These are phyloP conservation scores for Morbakka virulenta DNA, from an alignment of 30 jellyfish, hydroid and myxozoan genomes.

Conservation along the genomic window DNA sequence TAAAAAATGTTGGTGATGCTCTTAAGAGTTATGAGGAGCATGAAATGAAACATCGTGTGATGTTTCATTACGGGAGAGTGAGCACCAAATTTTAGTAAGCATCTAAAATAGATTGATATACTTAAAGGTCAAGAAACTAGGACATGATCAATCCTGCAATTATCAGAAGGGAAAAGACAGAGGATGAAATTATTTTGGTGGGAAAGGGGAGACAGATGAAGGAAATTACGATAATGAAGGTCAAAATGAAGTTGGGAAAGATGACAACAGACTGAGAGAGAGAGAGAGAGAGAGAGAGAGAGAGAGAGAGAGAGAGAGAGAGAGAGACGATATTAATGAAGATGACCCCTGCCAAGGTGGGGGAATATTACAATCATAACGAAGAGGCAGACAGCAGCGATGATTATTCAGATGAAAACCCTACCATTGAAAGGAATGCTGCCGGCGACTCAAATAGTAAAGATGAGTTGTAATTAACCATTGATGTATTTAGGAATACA, in stretches of 20 bases:
- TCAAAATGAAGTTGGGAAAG: background rate
- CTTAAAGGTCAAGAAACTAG: too few relatives aligned
- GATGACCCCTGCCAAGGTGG: too few relatives aligned
- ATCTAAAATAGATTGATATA: slow-evolving; percentile 34
- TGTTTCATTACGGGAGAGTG: too few relatives aligned
- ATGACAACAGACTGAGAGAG: background rate
- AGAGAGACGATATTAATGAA: slow-evolving; percentile 3
- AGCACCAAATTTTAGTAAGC: slow-evolving; percentile 22
- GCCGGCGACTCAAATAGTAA: too few relatives aligned
- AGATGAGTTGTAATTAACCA: too few relatives aligned
- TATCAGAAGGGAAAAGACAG: slow-evolving; percentile 9
- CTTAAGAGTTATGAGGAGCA: slow-evolving; percentile 28
- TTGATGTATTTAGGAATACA: too few relatives aligned
- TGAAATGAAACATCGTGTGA: slow-evolving; percentile 50
- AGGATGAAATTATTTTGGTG: background rate
- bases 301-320: background rate
- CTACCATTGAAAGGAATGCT: too few relatives aligned
- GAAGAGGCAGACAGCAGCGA: too few relatives aligned
- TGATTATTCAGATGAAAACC: too few relatives aligned
- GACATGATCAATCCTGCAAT: too few relatives aligned
- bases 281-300: background rate
- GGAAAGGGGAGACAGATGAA: slow-evolving; percentile 6
- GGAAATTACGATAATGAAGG: background rate
- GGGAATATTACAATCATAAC: too few relatives aligned
- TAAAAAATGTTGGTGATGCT: slow-evolving; percentile 8